Evolutionary conservation across 1,140 invertebrate species (phyloP), one percentile per base, ranked within the genome.

Genomic region (Drosophila tristis): DNA sequence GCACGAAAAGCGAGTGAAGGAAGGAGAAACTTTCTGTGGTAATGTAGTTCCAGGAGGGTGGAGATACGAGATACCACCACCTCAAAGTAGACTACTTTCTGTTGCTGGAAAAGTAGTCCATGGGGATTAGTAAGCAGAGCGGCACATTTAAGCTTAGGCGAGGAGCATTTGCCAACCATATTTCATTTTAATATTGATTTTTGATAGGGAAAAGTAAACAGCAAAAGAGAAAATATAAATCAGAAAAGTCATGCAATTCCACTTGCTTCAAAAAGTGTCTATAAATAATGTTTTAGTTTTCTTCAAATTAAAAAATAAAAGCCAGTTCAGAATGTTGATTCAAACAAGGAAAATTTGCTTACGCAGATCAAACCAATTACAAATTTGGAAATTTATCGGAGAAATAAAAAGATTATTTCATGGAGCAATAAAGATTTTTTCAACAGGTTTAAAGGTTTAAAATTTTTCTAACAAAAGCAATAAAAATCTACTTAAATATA

Each of bases 151-250:
- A 50, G 67, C 65, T 53, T 70, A 58, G 58, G 51, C 57, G 45
- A 58, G 58, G 51, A 68, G 45, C 43, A 55, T 48, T 54, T 61
- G 29, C 42, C 0, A 25, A 29, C 62, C 66, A 71, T 71, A 58
- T 70, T 58, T 70, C 64, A 70, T 70, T 53, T 45, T 49, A 65
- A 39, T 71, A 71, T 71, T 71, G 67, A 71, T 71, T 71, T 71
- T 70, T 71, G 67, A 71, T 71, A 43, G 29, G 2, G 35, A 35
- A 70, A 70, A 54, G 51, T 53, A 70, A 42, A 16, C 45, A 70
- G 35, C 20, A 57, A 50, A 23, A 53, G 57, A 68, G 42, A 15
- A 26, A 47, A 70, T 58, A 42, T 39, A 58, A 71, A 35, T 26
- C 44, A 44, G 35, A 58, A 43, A 57, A 70, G 43, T 50, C n/a